phyloP scores from a whole-genome alignment of 1,140 invertebrate species.

The Scylla paramamosain region DNA sequence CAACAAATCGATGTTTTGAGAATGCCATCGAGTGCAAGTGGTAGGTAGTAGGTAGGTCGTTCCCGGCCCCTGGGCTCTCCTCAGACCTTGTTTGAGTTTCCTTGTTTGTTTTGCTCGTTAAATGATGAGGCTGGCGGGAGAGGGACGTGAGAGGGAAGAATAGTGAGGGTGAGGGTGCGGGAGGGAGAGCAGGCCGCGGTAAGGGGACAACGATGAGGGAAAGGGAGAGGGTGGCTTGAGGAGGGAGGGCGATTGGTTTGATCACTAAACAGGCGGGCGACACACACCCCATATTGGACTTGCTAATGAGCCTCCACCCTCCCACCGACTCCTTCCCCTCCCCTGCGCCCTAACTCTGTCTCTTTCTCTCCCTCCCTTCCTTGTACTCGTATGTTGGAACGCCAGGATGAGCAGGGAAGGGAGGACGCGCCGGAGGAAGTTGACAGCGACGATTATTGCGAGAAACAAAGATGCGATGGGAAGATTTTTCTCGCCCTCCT shows the following conservation, averaged over 20 bases:
- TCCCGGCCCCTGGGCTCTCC: not conserved
- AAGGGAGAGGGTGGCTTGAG: not conserved
- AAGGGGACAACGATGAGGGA: not conserved
- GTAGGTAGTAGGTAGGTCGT: not conserved
- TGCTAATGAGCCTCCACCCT: slow-evolving; percentile 59
- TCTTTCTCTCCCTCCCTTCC: not conserved
- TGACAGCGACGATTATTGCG: not conserved
- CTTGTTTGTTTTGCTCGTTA: slow-evolving; percentile 46
- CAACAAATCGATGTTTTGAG: slow-evolving; percentile 1
- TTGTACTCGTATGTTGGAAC: slow-evolving; percentile 21
- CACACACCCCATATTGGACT: slow-evolving; percentile 62
- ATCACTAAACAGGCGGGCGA: slow-evolving; percentile 65
- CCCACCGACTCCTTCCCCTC: slow-evolving; percentile 2
- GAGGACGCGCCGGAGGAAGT: not conserved
- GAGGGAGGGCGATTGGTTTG: slow-evolving; percentile 56
- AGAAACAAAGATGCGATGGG: not conserved
- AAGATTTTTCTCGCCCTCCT: not conserved
- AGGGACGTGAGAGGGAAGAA: not conserved
- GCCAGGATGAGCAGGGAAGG: not conserved
- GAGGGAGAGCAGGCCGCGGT: not conserved
- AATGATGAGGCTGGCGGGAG: not conserved
- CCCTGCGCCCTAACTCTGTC: not conserved
- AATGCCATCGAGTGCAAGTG: not conserved
- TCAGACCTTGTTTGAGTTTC: slow-evolving; percentile 34
- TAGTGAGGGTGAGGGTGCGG: not conserved